A percentile compares a stretch with the other conserved stretches of the same genome.
Evolutionary conservation across 2,888 invertebrate genomes (phyloP).

Genomic region (Mesorhabditis belari): DNA sequence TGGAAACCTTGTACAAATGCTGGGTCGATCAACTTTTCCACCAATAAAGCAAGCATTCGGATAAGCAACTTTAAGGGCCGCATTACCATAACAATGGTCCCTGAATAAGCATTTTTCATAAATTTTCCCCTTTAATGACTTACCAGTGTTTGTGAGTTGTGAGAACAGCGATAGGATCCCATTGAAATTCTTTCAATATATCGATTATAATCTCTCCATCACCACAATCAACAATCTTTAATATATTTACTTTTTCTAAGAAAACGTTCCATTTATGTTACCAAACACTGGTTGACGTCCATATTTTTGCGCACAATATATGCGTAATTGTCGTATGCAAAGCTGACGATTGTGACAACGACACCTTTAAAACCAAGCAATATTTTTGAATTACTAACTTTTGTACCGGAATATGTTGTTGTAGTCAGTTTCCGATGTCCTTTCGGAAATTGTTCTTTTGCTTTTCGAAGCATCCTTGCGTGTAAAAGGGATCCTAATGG

Average conservation of each 20-base stretch:
- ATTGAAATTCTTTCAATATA: neutral
- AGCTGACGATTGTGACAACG: neutral
- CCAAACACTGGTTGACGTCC: neutral
- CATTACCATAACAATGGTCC: neutral
- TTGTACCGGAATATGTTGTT: neutral
- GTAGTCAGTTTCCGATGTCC: neutral
- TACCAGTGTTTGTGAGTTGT: neutral
- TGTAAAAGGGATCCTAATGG: no score
- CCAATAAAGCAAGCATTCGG: neutral
- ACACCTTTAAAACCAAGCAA: neutral
- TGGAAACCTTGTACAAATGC: neutral
- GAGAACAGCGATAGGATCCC: neutral
- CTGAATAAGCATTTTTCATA: neutral
- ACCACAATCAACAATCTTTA: no score
- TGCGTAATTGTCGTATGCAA: neutral
- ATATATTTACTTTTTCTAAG: neutral
- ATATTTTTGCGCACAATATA: neutral
- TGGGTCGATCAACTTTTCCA: neutral
- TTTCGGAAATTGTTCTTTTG: neutral
- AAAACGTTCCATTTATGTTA: no score
- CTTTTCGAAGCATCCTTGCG: no score
- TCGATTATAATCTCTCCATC: no score
- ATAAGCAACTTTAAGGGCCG: neutral
- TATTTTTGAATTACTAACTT: no score
- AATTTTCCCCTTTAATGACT: neutral